Evolutionary conservation across 2,113 vertebrate genomes (phyloP), one percentile per base, ranked within the genome.

Genomic region (Tylochromis polylepis): DNA sequence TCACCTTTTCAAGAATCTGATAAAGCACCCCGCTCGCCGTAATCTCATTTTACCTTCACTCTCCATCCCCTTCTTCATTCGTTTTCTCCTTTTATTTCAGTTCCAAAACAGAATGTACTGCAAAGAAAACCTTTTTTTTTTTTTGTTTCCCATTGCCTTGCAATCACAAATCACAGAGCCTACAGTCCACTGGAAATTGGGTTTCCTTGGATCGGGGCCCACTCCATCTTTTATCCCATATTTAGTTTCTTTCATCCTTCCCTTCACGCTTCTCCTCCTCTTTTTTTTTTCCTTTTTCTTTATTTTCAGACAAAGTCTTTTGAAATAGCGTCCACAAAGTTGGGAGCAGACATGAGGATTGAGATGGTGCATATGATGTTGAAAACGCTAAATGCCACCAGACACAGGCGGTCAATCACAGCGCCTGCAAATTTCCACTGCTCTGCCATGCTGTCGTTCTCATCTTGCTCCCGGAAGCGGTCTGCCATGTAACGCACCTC

Each of bases 291-390:
- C 62, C 62, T 58, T 20, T 51, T 59, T 49, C 59, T 67, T 84
- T 91, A 41, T 82, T 86, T 55, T 97, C 94, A 97, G 87, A 97
- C 84, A 78, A 96, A 97, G 88, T 97, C 97, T 86, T 97, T 97
- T n/a, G 97, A 97, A 77, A 97, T 88, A 4, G 97, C 97, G 15
- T 96, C 96, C 34, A 95, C 96, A 86, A 97, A 97, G 90, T 97
- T 97, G 7, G 97, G 97, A 2, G 97, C 97, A 1, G 97, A 96
- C 97, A 97, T 97, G 65, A 97, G 96, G 89, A 97, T 97, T 20
- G 96, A 97, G 86, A 97, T 97, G 94, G 97, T 97, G 94, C 96
- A 97, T 79, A 97, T 96, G 88, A 97, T 97, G 94, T 97, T 97
- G 90, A 97, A 97, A 59, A 97, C 93, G 4, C 96, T 97, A 91